Percentiles rank a stretch among this genome's conserved stretches.
phyloP scores from a whole-genome alignment of 2,888 invertebrate genomes.

The Agapetus fuscipes region DNA sequence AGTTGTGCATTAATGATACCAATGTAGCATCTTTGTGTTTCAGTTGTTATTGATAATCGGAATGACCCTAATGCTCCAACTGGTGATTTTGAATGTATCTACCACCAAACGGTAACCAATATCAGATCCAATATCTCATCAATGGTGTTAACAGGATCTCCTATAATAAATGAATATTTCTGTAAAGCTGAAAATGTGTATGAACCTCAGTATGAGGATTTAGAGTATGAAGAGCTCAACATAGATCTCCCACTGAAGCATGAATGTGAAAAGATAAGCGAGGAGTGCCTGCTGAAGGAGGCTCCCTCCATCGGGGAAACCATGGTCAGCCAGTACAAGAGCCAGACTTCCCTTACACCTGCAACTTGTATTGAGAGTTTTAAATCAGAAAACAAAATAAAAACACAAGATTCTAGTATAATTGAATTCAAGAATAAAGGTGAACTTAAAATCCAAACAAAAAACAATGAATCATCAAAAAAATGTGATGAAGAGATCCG shows the following conservation, averaged over 20 bases:
- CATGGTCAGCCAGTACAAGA: background rate
- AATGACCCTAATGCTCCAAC: slow-evolving; percentile 37
- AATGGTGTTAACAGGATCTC: slow-evolving; percentile 29
- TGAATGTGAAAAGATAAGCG: slow-evolving; percentile 5
- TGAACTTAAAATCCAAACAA: too few species aligned
- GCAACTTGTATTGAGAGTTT: too few species aligned
- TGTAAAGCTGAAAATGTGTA: slow-evolving; percentile 30
- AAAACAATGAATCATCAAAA: too few species aligned
- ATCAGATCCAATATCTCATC: slow-evolving; percentile 23
- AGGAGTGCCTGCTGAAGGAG: slow-evolving; percentile 6
- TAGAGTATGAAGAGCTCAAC: slow-evolving; percentile 1
- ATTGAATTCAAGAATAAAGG: too few species aligned
- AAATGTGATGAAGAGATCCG: too few species aligned
- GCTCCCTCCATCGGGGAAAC: slow-evolving; percentile 6
- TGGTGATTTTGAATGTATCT: slow-evolving; percentile 50
- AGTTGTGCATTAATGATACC: background rate
- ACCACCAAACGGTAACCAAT: slow-evolving; percentile 33
- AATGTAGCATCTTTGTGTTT: slow-evolving; percentile 23
- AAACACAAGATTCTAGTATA: too few species aligned
- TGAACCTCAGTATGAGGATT: slow-evolving; percentile 19
- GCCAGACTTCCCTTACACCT: too few species aligned
- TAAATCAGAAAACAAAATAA: too few species aligned
- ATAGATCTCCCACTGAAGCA: slow-evolving; percentile 8
- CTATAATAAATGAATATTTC: slow-evolving; percentile 33
- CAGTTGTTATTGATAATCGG: slow-evolving; percentile 46